Percentiles rank a stretch among this genome's conserved stretches.
Evolutionary conservation across 2,797 vertebrate species (phyloP).

Genomic region (Xyrichtys novacula): DNA sequence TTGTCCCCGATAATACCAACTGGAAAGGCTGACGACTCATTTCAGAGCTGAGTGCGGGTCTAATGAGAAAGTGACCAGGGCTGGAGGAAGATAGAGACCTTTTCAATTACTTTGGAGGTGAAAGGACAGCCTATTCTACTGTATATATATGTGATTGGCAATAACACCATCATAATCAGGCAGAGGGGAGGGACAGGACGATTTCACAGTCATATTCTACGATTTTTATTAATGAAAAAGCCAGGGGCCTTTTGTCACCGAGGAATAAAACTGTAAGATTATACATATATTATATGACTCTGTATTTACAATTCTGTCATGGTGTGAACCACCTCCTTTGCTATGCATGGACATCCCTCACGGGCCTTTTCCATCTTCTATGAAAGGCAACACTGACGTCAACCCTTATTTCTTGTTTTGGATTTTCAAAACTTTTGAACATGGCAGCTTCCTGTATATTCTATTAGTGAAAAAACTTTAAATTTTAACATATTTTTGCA

Average conservation of each 20-base stretch:
- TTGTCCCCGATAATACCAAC: conserved; percentile 70
- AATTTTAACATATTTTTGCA: too few species aligned
- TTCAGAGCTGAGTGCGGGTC: conserved; percentile 45
- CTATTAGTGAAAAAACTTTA: too few species aligned
- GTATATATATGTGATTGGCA: conserved; percentile 47
- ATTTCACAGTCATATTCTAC: conserved; percentile 51
- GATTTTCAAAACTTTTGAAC: too few species aligned
- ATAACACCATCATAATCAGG: conserved; percentile 65
- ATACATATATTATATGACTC: conserved; percentile 9
- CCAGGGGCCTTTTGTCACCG: conserved; percentile 21
- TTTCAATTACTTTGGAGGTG: conserved; percentile 72
- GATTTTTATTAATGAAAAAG: conserved; percentile 57
- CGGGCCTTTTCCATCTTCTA: too few species aligned
- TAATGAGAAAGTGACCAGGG: conserved; percentile 75
- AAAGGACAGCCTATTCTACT: conserved; percentile 54
- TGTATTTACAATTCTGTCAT: background rate
- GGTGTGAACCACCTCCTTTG: too few species aligned
- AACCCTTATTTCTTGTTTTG: too few species aligned
- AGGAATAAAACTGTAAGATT: conserved; percentile 29
- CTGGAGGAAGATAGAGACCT: conserved; percentile 64
- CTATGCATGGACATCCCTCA: too few species aligned
- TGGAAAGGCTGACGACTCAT: conserved; percentile 67
- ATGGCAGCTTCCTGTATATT: too few species aligned
- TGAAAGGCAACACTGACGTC: too few species aligned
- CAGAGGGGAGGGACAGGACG: conserved; percentile 27